A percentile compares a stretch with the other conserved stretches of the same genome.
These are phyloP conservation scores for Ianthella basta DNA, from an alignment of 37 sponge, comb jelly and placozoan species.

Conservation along the genomic window DNA sequence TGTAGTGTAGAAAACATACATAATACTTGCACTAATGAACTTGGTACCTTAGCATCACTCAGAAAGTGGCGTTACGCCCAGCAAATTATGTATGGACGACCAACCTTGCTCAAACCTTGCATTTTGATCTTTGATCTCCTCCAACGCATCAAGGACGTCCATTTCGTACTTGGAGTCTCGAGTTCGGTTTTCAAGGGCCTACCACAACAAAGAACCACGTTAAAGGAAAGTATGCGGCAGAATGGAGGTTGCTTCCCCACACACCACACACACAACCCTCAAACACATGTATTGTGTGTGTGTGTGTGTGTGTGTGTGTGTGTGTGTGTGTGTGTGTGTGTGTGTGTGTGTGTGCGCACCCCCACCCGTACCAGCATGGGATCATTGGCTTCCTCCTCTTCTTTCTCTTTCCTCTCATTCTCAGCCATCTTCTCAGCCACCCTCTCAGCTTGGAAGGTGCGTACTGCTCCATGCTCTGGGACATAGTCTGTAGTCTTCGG, in stretches of 20 bases:
- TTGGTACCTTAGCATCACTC: too few species aligned
- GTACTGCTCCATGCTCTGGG: constrained; percentile 89
- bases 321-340: too few species aligned
- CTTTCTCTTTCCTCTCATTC: constrained; percentile 68
- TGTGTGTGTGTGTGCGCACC: neutral
- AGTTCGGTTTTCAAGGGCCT: constrained; percentile 93
- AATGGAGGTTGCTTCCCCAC: neutral
- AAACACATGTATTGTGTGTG: too few species aligned
- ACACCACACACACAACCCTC: neutral
- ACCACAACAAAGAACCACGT: neutral
- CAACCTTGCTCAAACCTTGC: constrained; percentile 79
- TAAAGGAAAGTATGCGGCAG: neutral
- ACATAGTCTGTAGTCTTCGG: constrained; percentile 96
- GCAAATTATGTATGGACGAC: too few species aligned
- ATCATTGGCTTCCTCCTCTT: constrained; percentile 95
- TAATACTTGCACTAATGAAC: neutral
- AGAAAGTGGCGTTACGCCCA: too few species aligned
- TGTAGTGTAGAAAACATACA: neutral
- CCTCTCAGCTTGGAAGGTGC: constrained; percentile 94
- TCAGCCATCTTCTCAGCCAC: constrained; percentile 86
- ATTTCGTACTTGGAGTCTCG: constrained; percentile 95
- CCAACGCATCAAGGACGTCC: constrained; percentile 96
- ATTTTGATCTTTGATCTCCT: constrained; percentile 94
- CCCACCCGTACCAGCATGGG: constrained; percentile 87
- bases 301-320: too few species aligned